A percentile compares a stretch with the other conserved stretches of the same genome.
Conservation (phyloP, 2,113 vertebrate genomes). For the Gallinago paraguaiae region DNA sequence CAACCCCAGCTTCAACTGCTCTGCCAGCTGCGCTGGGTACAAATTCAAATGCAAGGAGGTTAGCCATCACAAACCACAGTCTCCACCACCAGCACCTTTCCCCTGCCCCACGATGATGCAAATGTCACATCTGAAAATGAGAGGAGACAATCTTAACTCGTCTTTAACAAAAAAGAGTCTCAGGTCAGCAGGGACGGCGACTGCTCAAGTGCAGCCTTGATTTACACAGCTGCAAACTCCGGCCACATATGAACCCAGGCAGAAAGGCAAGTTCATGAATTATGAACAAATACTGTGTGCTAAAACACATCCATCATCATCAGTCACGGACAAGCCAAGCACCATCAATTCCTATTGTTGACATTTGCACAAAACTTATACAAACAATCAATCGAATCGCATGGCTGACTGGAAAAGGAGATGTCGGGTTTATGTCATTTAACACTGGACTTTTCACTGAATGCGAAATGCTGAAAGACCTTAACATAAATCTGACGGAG, state of each 20-base stretch:
- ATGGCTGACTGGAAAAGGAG: conserved; percentile 3
- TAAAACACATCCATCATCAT: conserved; percentile 60
- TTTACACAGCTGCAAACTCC: conserved; percentile 24
- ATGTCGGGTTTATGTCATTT: neutral
- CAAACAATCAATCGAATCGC: neutral
- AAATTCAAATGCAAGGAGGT: neutral
- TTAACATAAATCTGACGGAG: neutral
- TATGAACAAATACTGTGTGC: conserved; percentile 23
- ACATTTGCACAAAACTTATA: conserved; percentile 32
- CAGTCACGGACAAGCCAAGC: neutral
- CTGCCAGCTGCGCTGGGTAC: neutral
- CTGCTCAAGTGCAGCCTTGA: neutral
- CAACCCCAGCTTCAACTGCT: neutral
- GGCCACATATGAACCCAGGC: neutral
- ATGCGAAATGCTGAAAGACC: neutral
- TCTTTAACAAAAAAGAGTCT: neutral
- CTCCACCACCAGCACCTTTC: neutral
- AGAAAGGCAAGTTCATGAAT: conserved; percentile 57
- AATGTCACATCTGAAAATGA: neutral
- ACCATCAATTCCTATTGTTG: neutral
- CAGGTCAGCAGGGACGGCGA: neutral
- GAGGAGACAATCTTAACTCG: neutral
- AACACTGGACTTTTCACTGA: neutral
- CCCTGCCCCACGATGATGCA: neutral
- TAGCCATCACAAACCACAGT: neutral